phyloP scores from a whole-genome alignment of 2,888 invertebrate genomes.

The Dascillus cervinus region DNA sequence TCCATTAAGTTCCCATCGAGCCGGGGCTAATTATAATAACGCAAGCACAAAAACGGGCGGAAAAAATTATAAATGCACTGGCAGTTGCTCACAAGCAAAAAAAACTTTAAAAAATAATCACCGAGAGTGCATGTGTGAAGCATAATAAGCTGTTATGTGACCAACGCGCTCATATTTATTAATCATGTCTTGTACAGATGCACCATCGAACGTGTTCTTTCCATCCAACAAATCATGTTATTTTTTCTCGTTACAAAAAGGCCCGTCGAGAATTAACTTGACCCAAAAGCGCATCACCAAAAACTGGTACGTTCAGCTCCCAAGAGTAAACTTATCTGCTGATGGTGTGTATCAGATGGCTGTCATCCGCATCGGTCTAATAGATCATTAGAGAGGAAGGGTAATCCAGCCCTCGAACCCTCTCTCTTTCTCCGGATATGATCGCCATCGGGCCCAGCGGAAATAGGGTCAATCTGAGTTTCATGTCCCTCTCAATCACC shows the following conservation, averaged over 20 bases:
- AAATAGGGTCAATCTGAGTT: conserved; percentile 26
- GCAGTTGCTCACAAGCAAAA: conserved; percentile 8
- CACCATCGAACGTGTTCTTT: too few relatives aligned
- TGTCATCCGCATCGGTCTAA: conserved; percentile 21
- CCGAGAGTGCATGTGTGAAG: conserved; percentile 14
- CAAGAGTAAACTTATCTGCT: conserved; percentile 13
- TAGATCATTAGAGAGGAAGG: conserved; percentile 22
- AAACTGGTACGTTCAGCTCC: too few relatives aligned
- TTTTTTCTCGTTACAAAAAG: too few relatives aligned
- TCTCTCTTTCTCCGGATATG: conserved; percentile 23
- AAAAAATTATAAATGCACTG: conserved; percentile 11
- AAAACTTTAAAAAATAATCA: conserved; percentile 1
- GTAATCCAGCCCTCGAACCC: conserved; percentile 17
- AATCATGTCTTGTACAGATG: too few relatives aligned
- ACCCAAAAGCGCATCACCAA: too few relatives aligned
- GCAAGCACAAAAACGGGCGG: conserved; percentile 6
- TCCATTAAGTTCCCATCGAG: too few relatives aligned
- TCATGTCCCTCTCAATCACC: conserved; percentile 16
- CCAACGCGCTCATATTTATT: conserved; percentile 19
- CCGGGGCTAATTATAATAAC: too few relatives aligned
- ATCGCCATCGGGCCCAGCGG: conserved; percentile 24
- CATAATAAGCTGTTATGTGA: conserved; percentile 18
- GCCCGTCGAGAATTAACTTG: too few relatives aligned
- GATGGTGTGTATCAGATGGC: conserved; percentile 16
- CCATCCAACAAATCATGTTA: too few relatives aligned